A percentile compares a stretch with the other conserved stretches of the same genome.
Conservation (phyloP, 2,113 vertebrate species). For the Colistium nudipinnis region DNA sequence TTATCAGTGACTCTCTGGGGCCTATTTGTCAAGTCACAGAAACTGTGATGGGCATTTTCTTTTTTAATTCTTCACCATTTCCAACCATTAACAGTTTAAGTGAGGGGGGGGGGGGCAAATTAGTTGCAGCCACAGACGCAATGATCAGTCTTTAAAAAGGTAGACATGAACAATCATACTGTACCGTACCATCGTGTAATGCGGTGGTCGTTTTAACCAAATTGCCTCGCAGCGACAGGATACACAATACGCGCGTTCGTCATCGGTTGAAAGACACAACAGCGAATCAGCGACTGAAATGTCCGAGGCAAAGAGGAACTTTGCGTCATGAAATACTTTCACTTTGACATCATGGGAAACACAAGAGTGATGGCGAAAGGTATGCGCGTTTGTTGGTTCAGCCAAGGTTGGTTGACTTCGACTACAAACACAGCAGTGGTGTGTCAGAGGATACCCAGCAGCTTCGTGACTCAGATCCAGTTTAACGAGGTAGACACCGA, state of each 20-base stretch:
- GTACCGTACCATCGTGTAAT: not conserved
- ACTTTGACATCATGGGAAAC: constrained; percentile 24
- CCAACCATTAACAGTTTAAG: not conserved
- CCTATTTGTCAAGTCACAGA: not conserved
- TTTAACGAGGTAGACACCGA: constrained; percentile 57
- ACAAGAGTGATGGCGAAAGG: not conserved
- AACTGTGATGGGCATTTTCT: not conserved
- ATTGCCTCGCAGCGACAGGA: constrained; percentile 16
- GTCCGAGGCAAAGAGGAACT: constrained; percentile 16
- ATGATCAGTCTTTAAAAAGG: not conserved
- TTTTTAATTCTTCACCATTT: not conserved
- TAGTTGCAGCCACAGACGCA: not conserved
- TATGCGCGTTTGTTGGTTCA: constrained; percentile 19
- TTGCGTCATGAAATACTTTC: constrained; percentile 14
- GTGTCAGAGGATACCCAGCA: constrained; percentile 7
- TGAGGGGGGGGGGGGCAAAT: too few relatives aligned
- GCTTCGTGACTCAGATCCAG: constrained; percentile 31
- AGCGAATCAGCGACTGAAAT: not conserved
- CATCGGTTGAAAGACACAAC: constrained; percentile 1
- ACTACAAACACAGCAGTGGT: constrained; percentile 10
- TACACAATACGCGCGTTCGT: not conserved
- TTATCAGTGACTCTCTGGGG: too few relatives aligned
- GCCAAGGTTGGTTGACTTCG: constrained; percentile 34
- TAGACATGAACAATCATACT: constrained; percentile 11
- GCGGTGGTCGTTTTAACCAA: not conserved